Conservation (phyloP, 2,888 invertebrate genomes). For the Sinotaia quadrata region DNA sequence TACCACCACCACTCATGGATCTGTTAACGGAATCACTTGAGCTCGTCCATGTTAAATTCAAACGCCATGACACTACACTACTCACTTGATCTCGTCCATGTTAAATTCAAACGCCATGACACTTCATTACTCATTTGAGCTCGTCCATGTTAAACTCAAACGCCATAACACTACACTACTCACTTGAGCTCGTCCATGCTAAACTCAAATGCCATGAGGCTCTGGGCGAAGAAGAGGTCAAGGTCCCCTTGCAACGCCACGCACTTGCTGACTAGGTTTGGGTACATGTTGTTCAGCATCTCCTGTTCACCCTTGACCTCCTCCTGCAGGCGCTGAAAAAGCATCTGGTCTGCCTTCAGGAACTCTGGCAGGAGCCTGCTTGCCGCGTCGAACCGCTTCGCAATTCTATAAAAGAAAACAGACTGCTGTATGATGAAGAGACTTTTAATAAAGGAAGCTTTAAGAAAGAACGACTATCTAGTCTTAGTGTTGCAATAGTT, state of each 20-base stretch:
- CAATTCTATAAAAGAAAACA: conserved; percentile 30
- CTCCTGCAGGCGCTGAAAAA: conserved; percentile 49
- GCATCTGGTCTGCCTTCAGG: conserved; percentile 54
- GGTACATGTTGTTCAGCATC: conserved; percentile 48
- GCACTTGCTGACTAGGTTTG: conserved; percentile 40
- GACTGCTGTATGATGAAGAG: no score
- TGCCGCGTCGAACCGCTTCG: conserved; percentile 36
- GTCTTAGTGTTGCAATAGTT: no score
- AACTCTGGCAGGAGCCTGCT: conserved; percentile 54
- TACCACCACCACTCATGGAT: no score
- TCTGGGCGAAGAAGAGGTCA: conserved; percentile 57
- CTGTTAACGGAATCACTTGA: no score
- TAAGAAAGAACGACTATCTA: no score
- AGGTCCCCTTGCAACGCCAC: conserved; percentile 47
- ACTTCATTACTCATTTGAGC: conserved; percentile 43
- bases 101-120: no score
- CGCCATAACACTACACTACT: conserved; percentile 49
- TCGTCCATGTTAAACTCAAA: conserved; percentile 55
- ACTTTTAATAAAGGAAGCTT: no score
- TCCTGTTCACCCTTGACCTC: conserved; percentile 46
- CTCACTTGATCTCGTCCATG: no score
- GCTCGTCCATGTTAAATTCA: no score
- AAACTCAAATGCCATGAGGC: conserved; percentile 58
- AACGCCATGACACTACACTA: no score
- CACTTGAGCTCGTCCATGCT: conserved; percentile 47